Base-by-base conservation (phyloP, 2,888 invertebrate genomes). In the Notodonta dromedarius region DNA sequence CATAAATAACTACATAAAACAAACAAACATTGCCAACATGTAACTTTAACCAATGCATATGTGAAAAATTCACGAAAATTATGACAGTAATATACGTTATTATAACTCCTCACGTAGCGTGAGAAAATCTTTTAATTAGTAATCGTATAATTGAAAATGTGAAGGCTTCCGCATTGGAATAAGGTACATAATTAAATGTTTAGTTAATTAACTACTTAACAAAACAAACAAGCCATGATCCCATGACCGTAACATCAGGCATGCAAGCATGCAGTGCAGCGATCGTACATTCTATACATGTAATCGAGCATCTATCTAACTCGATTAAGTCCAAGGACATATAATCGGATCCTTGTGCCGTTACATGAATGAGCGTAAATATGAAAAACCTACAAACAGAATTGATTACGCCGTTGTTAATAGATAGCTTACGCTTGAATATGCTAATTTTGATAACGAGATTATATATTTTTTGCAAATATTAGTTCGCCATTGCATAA, bases 281-380 rank as follows among this genome's bases (percentile, higher is more conserved):
- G 61, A 65, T 62, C 60, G 60, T 62, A 58, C 62, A 66, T 62
- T 68, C 61, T 62, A 61, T 58, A 63, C 57, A 24, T 12, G 52
- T 16, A 56, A 56, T 16, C 44, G 35, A 13, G 56, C 51, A 62
- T 59, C 59, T 50, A 63, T 59, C 59, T 54, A 61, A 51, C 56
- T 39, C 68, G 71, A 79, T 80, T 77, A 77, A 58, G 74, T 57
- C 57, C 82, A 78, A 81, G 80, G 81, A 61, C 74, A 57, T 57
- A 44, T 24, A 64, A 57, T 63, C 44, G 51, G 65, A 70, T 62
- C 59, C 66, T 72, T 63, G 53, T 57, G 59, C 42, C 54, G 52
- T 53, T 48, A 24, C 39, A 50, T 35, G 39, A 40, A 60, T 61
- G 57, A 51, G 57, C 16, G 62, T 48, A 70, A 66, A 59, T 60